Base-by-base conservation (phyloP, 2,797 vertebrate species). In the Odontamblyopus lacepedii region DNA sequence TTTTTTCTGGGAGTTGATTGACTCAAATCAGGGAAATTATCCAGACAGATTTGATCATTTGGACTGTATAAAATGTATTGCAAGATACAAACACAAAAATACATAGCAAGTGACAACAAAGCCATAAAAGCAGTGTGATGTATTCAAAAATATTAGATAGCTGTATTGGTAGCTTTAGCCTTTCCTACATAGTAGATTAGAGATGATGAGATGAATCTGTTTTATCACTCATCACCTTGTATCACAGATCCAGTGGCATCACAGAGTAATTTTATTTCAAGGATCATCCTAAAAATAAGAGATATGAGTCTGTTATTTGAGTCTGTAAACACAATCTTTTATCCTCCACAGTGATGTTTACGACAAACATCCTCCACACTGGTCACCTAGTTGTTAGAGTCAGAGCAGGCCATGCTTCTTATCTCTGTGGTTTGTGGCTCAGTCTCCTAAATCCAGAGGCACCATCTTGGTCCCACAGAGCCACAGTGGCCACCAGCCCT, bases 391-490 rank as follows among this genome's bases (percentile, higher is more conserved):
- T 84, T 80, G 85, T 87, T 87, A 77, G 65, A 79, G 70, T 82
- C 72, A 81, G 44, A 68, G 70, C 70, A 63, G 44, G 78, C 61
- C 78, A 72, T 81, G 81, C 81, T 81, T 83, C 90, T 91, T 90
- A 90, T 90, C 88, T 83, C 82, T 63, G 91, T 67, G 83, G 88
- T 85, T 55, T 91, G 91, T 82, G 91, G 90, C 90, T 87, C 72
- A 63, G 71, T 60, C 80, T 91, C 82, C 85, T 75, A 81, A 78
- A 86, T 82, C 64, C 67, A 82, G 73, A 86, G 70, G 76, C 82
- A 76, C 77, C 77, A 67, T 83, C 62, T 44, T 62, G 68, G 78
- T 72, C 78, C 83, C 67, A 77, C 70, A 13, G 63, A 69, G 84
- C 86, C 90, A 44, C 87, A 77, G 18, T 78, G 78, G 70, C 83